Evolutionary conservation across 2,113 vertebrate species (phyloP).

Genomic region (Bos taurus): ARS-UCD2.0 NC_037356.1:47123501-47124000

Average conservation of each 20-base stretch:
- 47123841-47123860: slow-evolving; percentile 64
- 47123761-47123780: not conserved
- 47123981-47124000: rapidly evolving
- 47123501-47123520: not conserved
- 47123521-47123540: not conserved
- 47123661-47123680: not conserved
- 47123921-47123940: not conserved
- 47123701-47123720: slow-evolving; percentile 46
- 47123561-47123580: not conserved
- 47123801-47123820: not conserved
- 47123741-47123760: slow-evolving; percentile 44
- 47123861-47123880: not conserved
- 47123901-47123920: slow-evolving; percentile 45
- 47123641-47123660: not conserved
- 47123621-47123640: not conserved
- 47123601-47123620: not conserved
- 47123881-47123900: slow-evolving; percentile 40
- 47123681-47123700: not conserved
- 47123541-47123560: rapidly evolving
- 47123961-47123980: not conserved
- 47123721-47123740: not conserved
- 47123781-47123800: not conserved
- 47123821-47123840: slow-evolving; percentile 12
- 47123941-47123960: not conserved
- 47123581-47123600: not conserved